Evolutionary conservation across 2,113 vertebrate species (phyloP).

Genomic region (Pituophis catenifer): DNA sequence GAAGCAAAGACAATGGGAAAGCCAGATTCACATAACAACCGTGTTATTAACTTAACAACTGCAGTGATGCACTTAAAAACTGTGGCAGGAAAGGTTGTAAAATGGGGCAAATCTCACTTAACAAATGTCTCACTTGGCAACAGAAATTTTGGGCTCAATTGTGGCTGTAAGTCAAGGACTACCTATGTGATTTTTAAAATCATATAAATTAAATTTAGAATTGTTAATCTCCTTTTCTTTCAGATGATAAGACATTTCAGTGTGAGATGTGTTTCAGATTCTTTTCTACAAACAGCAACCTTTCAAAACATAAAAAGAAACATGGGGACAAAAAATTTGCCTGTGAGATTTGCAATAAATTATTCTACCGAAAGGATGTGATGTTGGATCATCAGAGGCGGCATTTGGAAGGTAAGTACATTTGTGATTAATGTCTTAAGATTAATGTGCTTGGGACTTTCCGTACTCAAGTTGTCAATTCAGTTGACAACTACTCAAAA

Average conservation of each 20-base stretch:
- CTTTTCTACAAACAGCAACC: conserved; percentile 99
- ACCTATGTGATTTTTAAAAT: background rate
- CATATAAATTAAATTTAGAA: background rate
- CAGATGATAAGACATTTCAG: conserved; percentile 99
- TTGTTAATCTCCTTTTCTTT: conserved; percentile 24
- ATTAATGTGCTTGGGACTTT: background rate
- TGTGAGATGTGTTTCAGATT: conserved; percentile 98
- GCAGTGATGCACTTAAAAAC: no score
- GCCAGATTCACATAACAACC: no score
- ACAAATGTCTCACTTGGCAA: background rate
- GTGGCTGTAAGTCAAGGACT: background rate
- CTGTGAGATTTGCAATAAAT: conserved; percentile 94
- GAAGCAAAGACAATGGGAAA: no score
- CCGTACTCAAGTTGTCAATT: conserved; percentile 4
- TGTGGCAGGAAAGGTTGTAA: no score
- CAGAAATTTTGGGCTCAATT: background rate
- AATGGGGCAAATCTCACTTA: no score
- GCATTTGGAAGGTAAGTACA: conserved; percentile 84
- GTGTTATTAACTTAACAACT: no score
- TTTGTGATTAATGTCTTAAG: conserved; percentile 18
- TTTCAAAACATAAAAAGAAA: conserved; percentile 99
- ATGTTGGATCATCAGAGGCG: conserved; percentile 96
- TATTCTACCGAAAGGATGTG: conserved; percentile 97
- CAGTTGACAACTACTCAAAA: background rate
- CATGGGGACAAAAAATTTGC: conserved; percentile 97